Evolutionary conservation across 2,888 invertebrate genomes (phyloP).

Genomic region (Deilephila porcellus): DNA sequence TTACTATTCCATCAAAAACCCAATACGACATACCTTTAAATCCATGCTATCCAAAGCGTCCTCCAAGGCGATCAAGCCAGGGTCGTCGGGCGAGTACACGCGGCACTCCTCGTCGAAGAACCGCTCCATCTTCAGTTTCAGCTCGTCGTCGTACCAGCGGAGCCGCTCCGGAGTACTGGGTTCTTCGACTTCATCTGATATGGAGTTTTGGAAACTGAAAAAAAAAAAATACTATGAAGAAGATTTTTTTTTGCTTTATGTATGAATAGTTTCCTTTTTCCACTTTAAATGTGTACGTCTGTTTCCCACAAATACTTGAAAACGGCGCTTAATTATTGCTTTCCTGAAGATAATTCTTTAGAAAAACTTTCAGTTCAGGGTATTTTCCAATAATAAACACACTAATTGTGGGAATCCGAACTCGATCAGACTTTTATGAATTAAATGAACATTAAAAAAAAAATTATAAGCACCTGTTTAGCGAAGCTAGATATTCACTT

Average conservation of each 20-base stretch:
- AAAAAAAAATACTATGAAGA: constrained; percentile 11
- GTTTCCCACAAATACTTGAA: no score
- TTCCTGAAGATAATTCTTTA: no score
- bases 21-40: constrained; percentile 51
- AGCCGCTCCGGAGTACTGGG: constrained; percentile 43
- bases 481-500: constrained; percentile 62
- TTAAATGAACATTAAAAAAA: not conserved
- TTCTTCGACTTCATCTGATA: constrained; percentile 51
- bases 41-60: constrained; percentile 62
- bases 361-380: no score
- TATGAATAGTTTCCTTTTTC: no score
- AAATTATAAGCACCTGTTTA: constrained; percentile 69
- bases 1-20: not conserved
- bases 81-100: constrained; percentile 67
- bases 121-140: constrained; percentile 61
- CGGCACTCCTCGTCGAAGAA: constrained; percentile 71
- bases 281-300: not conserved
- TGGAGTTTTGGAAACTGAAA: constrained; percentile 52
- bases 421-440: not conserved
- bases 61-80: constrained; percentile 60
- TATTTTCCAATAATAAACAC: no score
- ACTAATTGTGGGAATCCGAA: no score
- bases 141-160: constrained; percentile 57
- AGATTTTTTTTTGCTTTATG: no score
- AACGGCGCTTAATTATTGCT: no score